phyloP scores from a whole-genome alignment of 2,888 invertebrate species.

The Adelphocoris suturalis region DNA sequence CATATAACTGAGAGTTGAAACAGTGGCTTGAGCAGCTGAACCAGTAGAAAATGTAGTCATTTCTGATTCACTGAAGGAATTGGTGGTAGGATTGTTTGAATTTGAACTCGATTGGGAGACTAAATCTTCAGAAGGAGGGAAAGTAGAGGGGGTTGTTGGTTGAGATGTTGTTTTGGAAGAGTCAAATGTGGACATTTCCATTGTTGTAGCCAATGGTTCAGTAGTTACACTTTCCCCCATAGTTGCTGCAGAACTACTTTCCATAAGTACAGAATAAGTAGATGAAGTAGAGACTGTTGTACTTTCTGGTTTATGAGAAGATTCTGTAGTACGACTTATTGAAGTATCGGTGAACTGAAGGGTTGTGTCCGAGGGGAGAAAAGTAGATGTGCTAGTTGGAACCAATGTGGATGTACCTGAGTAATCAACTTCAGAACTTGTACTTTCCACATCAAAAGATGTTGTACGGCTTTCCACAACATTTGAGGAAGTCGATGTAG shows the following conservation, averaged over 20 bases:
- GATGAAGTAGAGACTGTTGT: not conserved
- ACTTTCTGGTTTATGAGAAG: not conserved
- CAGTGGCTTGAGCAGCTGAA: not conserved
- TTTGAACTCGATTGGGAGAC: not conserved
- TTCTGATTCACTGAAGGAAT: not conserved
- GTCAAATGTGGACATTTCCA: conserved; percentile 9
- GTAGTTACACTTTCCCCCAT: conserved; percentile 41
- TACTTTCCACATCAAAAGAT: conserved; percentile 40
- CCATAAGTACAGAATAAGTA: not conserved
- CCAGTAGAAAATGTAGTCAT: not conserved
- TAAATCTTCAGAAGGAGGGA: not conserved
- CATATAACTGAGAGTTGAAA: not conserved
- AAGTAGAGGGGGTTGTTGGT: not conserved
- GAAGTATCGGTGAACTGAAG: not conserved
- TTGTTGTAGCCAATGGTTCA: not conserved
- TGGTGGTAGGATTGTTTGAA: not conserved
- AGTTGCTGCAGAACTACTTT: conserved; percentile 13
- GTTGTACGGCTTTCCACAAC: not conserved
- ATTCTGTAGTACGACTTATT: not conserved
- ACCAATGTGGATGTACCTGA: not conserved
- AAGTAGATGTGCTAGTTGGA: not conserved
- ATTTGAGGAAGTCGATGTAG: not conserved
- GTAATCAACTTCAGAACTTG: conserved; percentile 6
- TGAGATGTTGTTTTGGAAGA: conserved; percentile 47
- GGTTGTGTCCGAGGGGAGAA: not conserved